Conservation (phyloP, 2,888 invertebrate genomes). For the Ptychoptera albimana region DNA sequence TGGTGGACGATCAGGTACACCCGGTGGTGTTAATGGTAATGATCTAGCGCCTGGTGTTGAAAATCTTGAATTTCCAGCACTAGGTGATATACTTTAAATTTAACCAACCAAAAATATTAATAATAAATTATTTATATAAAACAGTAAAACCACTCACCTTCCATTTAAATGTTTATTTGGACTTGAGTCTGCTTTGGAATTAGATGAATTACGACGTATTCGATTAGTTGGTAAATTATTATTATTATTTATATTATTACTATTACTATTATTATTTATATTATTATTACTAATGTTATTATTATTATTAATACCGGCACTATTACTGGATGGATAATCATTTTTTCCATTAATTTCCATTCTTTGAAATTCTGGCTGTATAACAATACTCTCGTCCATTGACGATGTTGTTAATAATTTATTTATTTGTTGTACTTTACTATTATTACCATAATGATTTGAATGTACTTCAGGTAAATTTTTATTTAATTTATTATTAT, state of each 20-base stretch:
- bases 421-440: background rate
- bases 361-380: constrained; percentile 22
- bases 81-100: constrained; percentile 8
- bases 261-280: constrained; percentile 5
- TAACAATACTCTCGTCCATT: constrained; percentile 24
- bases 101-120: background rate
- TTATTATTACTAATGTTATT: constrained; percentile 13
- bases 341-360: constrained; percentile 22
- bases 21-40: constrained; percentile 37
- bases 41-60: constrained; percentile 23
- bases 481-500: background rate
- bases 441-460: too few species aligned
- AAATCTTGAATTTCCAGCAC: constrained; percentile 21
- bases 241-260: constrained; percentile 1
- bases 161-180: constrained; percentile 18
- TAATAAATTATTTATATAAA: background rate
- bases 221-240: constrained; percentile 12
- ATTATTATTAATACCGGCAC: constrained; percentile 12
- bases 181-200: constrained; percentile 20
- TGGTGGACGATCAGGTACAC: constrained; percentile 24
- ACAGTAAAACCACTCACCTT: constrained; percentile 14
- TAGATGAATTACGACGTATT: constrained; percentile 23
- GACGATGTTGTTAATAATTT: background rate
- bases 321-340: constrained; percentile 13
- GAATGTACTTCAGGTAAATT: constrained; percentile 1